Evolutionary conservation across 2,113 vertebrate species (phyloP), one percentile per base, ranked within the genome.

Genomic region (Carlito syrichta): DNA sequence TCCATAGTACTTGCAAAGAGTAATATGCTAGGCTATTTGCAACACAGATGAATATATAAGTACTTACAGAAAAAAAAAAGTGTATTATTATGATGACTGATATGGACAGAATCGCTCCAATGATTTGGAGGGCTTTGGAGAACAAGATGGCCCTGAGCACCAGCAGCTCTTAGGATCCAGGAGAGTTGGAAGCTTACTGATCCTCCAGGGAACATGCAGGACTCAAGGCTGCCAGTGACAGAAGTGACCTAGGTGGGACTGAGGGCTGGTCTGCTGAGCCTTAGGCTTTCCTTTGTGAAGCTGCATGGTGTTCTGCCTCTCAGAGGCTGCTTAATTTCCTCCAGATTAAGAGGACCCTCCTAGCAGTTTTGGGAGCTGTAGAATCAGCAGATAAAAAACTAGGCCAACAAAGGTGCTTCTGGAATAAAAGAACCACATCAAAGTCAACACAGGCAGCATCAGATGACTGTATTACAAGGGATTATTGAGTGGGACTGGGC

Each of bases 341-440:
- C 79, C 19, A 38, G 50, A 50, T 50, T 77, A 85, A 86, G 22
- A 95, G 68, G 66, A 86, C 48, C 62, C 20, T 69, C 23, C 35
- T 68, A 81, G 23, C 2, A 32, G 81, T 43, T 77, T 0, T 23
- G 58, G 79, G 54, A 96, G 52, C 62, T 73, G 86, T 38, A 38
- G 56, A 95, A 94, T 69, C 94, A 96, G 71, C 79, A 97, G 81
- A 96, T 85, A 96, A 97, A 82, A 90, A 5, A 94, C 58, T 54
- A 96, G 78, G 90, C 85, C 85, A 96, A 89, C 87, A 97, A 93
- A 90, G 93, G 93, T 63, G 43, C 62, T 94, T 66, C 87, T 89
- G 10, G 93, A 94, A 25, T 71, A 27, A 86, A 94, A 97, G 56
- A 95, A 95, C 60, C 12, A 60, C 58, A 87, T 52, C 86, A 81